Evolutionary conservation across 2,888 invertebrate species (phyloP), one percentile per base, ranked within the genome.

Genomic region (Cremastinae sp.): DNA sequence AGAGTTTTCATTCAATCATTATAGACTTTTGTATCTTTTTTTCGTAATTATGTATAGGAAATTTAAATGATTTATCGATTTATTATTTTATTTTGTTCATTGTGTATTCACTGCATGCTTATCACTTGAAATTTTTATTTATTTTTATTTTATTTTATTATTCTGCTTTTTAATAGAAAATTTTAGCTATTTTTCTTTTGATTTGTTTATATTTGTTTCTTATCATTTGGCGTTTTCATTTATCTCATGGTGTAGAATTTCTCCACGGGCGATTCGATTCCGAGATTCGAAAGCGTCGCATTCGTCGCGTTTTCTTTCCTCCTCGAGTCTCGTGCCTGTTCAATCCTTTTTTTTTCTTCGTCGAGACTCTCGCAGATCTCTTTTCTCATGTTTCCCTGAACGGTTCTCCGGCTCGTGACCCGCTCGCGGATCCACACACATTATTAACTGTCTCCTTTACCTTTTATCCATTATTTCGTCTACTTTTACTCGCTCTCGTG

Each of bases 351-450:
- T 14, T 47, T 16, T 45, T 38, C 12, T 16, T 10, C 56, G 28
- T 34, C 2, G 9, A 9, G 8, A 1, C 45, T 12, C 34, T 7
- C 12, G 34, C 5, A 22, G 38, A 58, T 47, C 22, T 47, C 47
- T 62, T 58, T 43, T 61, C 53, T 68, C 56, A 36, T 69, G 58
- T 56, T 69, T 58, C 68, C 34, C n/a, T 41, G 38, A 69, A 62
- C 62, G 43, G 62, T 69, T 62, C 69, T 58, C 56, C 56, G 58
- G 62, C 56, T 69, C 69, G 69, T 74, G 74, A 69, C 70, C 70
- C 53, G 59, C 53, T 70, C 65, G 59, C 65, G 65, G 70, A 70
- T 75, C 70, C 75, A 54, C 58, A 54, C 58, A 65, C 75, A 47
- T 70, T 70, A 74, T 74, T 70, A 65, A 14, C 28, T 64, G 22